A percentile compares a stretch with the other conserved stretches of the same genome.
These are phyloP conservation scores for Drosophila koepferae DNA, from an alignment of 2,888 invertebrate genomes.

Conservation along the genomic window DNA sequence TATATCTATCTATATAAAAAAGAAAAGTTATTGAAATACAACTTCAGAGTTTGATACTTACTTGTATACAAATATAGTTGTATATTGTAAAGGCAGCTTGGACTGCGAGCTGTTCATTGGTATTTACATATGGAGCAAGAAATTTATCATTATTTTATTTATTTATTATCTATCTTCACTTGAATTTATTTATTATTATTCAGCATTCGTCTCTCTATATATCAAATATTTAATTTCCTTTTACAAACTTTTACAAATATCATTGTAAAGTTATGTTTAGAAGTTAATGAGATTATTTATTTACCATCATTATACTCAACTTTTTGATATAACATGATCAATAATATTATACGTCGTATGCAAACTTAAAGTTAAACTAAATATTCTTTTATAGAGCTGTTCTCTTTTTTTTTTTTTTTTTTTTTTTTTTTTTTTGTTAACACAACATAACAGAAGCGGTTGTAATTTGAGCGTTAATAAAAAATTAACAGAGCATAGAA, in stretches of 20 bases:
- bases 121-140: too few relatives aligned
- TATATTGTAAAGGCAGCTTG: too few relatives aligned
- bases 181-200: background rate
- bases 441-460: too few relatives aligned
- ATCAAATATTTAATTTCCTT: background rate
- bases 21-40: background rate
- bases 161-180: background rate
- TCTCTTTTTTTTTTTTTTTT: too few relatives aligned
- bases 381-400: too few relatives aligned
- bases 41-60: too few relatives aligned
- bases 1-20: background rate
- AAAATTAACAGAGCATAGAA: too few relatives aligned
- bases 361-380: too few relatives aligned
- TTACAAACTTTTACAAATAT: background rate
- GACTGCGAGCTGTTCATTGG: too few relatives aligned
- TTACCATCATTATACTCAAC: background rate
- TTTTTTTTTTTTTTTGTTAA: background rate
- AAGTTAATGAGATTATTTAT: background rate
- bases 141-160: background rate
- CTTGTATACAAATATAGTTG: background rate
- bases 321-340: too few relatives aligned
- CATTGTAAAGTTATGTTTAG: background rate
- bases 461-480: too few relatives aligned
- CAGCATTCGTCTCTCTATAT: background rate
- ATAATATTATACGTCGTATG: too few relatives aligned